A percentile compares a stretch with the other conserved stretches of the same genome.
phyloP scores from a whole-genome alignment of 2,797 vertebrate genomes.

The Sebastes nivosus region DNA sequence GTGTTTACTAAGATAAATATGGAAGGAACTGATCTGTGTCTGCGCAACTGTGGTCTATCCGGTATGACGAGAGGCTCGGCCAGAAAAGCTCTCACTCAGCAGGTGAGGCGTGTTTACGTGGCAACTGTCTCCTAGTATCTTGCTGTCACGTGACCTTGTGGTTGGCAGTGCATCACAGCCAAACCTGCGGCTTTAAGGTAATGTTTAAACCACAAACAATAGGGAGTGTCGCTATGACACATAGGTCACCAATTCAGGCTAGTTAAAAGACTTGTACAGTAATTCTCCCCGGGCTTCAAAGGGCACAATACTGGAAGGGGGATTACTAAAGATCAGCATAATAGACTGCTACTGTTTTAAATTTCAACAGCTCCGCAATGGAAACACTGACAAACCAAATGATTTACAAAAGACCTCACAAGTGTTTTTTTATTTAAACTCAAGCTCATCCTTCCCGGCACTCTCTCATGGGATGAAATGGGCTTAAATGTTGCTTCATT shows the following conservation, averaged over 20 bases:
- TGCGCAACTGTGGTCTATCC: slow-evolving; percentile 50
- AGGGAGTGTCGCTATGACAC: slow-evolving; percentile 78
- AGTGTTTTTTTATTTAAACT: slow-evolving; percentile 1
- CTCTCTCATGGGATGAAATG: neutral
- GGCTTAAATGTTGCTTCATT: neutral
- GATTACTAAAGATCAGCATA: slow-evolving; percentile 30
- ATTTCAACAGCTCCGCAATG: slow-evolving; percentile 5
- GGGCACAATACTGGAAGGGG: slow-evolving; percentile 13
- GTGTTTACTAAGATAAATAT: slow-evolving; percentile 57
- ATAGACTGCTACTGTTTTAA: slow-evolving; percentile 13
- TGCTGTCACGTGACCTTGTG: slow-evolving; percentile 73
- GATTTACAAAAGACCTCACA: slow-evolving; percentile 17
- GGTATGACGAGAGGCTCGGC: slow-evolving; percentile 36
- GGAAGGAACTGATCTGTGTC: slow-evolving; percentile 48
- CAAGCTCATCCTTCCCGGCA: neutral
- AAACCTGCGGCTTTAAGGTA: slow-evolving; percentile 69
- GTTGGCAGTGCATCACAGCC: slow-evolving; percentile 46
- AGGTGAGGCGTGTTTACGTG: slow-evolving; percentile 73
- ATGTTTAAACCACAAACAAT: slow-evolving; percentile 82
- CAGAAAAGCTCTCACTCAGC: slow-evolving; percentile 61
- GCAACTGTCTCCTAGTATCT: slow-evolving; percentile 67
- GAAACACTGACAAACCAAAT: slow-evolving; percentile 43
- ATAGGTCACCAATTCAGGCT: slow-evolving; percentile 56
- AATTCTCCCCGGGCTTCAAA: slow-evolving; percentile 42
- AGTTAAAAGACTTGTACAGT: slow-evolving; percentile 47